Conservation (phyloP, 2,113 vertebrate genomes). For the Petromus typicus region DNA sequence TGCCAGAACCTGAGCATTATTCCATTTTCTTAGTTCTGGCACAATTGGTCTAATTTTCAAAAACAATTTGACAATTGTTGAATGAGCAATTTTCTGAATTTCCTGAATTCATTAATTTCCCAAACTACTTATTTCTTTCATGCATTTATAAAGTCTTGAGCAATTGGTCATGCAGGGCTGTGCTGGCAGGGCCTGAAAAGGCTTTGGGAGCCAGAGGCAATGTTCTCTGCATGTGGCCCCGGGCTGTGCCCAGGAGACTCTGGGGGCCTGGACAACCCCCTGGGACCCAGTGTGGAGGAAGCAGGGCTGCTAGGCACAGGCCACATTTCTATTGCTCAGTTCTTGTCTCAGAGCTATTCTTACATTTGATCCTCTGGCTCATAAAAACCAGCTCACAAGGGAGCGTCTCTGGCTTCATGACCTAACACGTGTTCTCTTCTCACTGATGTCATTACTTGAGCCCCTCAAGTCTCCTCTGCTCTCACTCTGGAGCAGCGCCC, state of each 20-base stretch:
- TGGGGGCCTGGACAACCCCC: too few species aligned
- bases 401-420: neutral
- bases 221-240: neutral
- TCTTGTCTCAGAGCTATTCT: neutral
- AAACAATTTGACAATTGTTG: slow-evolving; percentile 41
- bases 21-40: neutral
- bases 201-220: neutral
- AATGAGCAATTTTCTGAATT: slow-evolving; percentile 62
- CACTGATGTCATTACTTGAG: fast-evolving
- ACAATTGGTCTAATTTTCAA: slow-evolving; percentile 36
- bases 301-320: neutral
- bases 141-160: slow-evolving; percentile 49
- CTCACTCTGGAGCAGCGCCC: neutral
- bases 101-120: slow-evolving; percentile 51
- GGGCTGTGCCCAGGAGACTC: neutral
- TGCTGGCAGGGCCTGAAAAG: slow-evolving; percentile 33
- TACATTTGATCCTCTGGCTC: neutral
- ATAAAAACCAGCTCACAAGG: neutral
- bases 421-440: neutral
- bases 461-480: neutral
- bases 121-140: slow-evolving; percentile 56
- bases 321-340: neutral
- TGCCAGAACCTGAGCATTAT: slow-evolving; percentile 42
- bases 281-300: neutral
- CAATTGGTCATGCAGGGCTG: neutral